These are phyloP conservation scores for Drosophila conformis DNA, from an alignment of 2,888 invertebrate genomes.

Conservation along the genomic window DNA sequence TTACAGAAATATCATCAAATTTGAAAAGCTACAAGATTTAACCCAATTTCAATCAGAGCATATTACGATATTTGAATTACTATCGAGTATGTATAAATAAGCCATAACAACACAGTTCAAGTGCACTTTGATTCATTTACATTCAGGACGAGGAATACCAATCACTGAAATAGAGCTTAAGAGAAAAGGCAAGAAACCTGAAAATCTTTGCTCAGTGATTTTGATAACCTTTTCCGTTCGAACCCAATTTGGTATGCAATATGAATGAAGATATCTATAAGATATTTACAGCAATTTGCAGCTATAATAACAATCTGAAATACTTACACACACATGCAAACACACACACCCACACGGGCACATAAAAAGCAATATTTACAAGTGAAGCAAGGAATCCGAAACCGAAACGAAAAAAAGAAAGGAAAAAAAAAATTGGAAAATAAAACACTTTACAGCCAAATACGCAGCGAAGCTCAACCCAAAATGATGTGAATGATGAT, in stretches of 20 bases:
- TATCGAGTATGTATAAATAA: background rate
- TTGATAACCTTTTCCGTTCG: constrained; percentile 12
- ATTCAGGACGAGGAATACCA: constrained; percentile 23
- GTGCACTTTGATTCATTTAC: constrained; percentile 30
- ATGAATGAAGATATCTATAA: constrained; percentile 50
- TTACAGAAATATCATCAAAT: background rate
- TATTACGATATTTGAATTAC: background rate
- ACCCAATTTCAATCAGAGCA: background rate
- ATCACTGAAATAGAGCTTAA: constrained; percentile 11
- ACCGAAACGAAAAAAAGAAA: constrained; percentile 22
- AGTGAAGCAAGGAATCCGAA: constrained; percentile 3
- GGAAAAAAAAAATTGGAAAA: constrained; percentile 49
- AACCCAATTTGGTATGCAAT: constrained; percentile 45
- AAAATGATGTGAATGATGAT: constrained; percentile 54
- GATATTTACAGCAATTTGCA: constrained; percentile 57
- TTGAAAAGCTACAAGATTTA: background rate
- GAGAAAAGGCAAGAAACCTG: background rate
- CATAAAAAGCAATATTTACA: constrained; percentile 25
- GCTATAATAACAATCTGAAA: constrained; percentile 51
- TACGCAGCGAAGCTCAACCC: constrained; percentile 46
- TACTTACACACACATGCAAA: background rate
- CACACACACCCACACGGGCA: background rate
- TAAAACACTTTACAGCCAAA: constrained; percentile 57
- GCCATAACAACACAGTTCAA: background rate
- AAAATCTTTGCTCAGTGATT: constrained; percentile 27